Percentiles rank a stretch among this genome's conserved stretches.
Evolutionary conservation across 2,888 invertebrate genomes (phyloP).

Genomic region (Oxyteleia sp.): DNA sequence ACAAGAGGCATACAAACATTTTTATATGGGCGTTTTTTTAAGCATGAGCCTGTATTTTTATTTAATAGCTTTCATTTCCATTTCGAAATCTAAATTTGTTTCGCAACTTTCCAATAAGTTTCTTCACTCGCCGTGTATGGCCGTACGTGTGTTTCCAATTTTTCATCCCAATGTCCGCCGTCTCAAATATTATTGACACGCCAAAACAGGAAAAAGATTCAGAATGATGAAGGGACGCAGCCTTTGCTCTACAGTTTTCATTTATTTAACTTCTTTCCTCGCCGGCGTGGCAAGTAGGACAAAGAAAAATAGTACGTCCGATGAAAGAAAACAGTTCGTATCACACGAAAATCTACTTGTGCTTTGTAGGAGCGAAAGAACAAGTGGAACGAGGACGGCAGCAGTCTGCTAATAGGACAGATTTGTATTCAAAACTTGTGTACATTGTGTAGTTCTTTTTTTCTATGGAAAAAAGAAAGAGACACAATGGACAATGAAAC

Average conservation of each 20-base stretch:
- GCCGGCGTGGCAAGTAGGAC: slow-evolving; percentile 32
- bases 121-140: too few relatives aligned
- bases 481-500: slow-evolving; percentile 58
- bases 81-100: too few relatives aligned
- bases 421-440: slow-evolving; percentile 67
- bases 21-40: too few relatives aligned
- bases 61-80: too few relatives aligned
- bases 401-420: slow-evolving; percentile 60
- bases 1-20: too few relatives aligned
- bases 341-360: slow-evolving; percentile 63
- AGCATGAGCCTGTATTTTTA: too few relatives aligned
- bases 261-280: slow-evolving; percentile 31
- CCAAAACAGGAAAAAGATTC: not conserved
- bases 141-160: not conserved
- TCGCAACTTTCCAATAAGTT: too few relatives aligned
- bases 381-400: slow-evolving; percentile 54
- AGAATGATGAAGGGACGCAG: slow-evolving; percentile 16
- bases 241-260: slow-evolving; percentile 31
- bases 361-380: slow-evolving; percentile 52
- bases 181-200: not conserved
- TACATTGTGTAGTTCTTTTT: slow-evolving; percentile 52
- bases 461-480: slow-evolving; percentile 29
- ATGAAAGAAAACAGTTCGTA: slow-evolving; percentile 54
- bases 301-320: slow-evolving; percentile 47
- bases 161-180: not conserved